phyloP scores from a whole-genome alignment of 2,797 vertebrate genomes.

The Channallabes apus region DNA sequence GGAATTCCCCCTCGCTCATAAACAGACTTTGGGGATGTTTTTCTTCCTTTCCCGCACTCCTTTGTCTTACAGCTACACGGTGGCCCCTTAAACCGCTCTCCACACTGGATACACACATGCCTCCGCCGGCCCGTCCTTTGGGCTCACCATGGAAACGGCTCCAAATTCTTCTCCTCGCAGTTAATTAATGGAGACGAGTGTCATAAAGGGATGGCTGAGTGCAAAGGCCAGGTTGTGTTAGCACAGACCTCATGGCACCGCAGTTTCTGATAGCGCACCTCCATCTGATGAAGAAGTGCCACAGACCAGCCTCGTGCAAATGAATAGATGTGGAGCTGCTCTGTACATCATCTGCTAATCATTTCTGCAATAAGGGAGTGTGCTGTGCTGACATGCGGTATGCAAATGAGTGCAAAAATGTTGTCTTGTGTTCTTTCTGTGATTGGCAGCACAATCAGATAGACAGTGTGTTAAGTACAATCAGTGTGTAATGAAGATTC shows the following conservation, averaged over 20 bases:
- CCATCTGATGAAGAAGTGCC: not conserved
- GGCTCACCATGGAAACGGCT: constrained; percentile 67
- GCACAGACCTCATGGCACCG: constrained; percentile 8
- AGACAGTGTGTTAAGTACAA: not conserved
- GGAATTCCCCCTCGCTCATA: constrained; percentile 53
- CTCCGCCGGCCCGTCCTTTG: constrained; percentile 57
- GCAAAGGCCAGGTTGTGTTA: constrained; percentile 40
- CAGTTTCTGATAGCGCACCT: not conserved
- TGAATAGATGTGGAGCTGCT: not conserved
- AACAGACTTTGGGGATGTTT: constrained; percentile 34
- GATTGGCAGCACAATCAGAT: not conserved
- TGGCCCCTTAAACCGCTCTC: constrained; percentile 32
- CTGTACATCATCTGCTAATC: not conserved
- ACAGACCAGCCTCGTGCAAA: not conserved
- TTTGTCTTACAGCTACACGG: constrained; percentile 32
- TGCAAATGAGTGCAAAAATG: not conserved
- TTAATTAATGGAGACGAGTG: constrained; percentile 68
- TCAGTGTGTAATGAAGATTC: not conserved
- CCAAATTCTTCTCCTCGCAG: constrained; percentile 59
- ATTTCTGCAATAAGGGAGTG: not conserved
- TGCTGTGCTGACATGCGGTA: not conserved
- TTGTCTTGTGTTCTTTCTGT: not conserved
- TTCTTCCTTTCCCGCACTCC: constrained; percentile 1
- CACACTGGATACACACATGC: constrained; percentile 40
- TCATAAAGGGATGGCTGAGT: constrained; percentile 49